Conservation (phyloP, 2,113 vertebrate species). For the Stigmatopora nigra region DNA sequence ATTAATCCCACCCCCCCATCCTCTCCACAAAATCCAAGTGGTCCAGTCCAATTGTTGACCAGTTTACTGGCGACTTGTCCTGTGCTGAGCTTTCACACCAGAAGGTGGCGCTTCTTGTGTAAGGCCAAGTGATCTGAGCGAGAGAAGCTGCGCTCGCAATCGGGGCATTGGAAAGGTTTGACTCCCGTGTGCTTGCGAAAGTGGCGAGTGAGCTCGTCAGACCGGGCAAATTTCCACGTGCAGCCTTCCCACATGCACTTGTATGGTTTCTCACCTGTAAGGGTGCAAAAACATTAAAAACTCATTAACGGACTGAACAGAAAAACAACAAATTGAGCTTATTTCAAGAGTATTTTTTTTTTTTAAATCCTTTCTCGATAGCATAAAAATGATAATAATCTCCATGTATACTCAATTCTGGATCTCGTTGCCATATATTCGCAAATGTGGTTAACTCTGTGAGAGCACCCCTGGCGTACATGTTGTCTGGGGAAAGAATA, state of each 20-base stretch:
- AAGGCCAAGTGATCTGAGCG: constrained; percentile 94
- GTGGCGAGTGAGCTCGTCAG: constrained; percentile 95
- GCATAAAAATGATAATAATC: too few species aligned
- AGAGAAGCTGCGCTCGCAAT: constrained; percentile 98
- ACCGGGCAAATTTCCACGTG: constrained; percentile 99
- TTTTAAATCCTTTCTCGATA: too few species aligned
- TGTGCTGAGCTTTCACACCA: constrained; percentile 55
- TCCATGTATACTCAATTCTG: too few species aligned
- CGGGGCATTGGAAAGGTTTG: constrained; percentile 96
- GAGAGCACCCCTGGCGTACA: too few species aligned
- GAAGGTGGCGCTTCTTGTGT: constrained; percentile 93
- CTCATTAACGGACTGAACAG: too few species aligned
- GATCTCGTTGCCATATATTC: too few species aligned
- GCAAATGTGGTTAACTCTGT: too few species aligned
- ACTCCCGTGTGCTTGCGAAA: constrained; percentile 97
- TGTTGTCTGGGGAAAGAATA: too few species aligned
- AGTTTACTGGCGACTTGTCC: constrained; percentile 17
- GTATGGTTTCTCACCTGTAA: constrained; percentile 92
- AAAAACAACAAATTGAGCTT: too few species aligned
- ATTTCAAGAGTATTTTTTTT: too few species aligned
- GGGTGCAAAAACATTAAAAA: background rate
- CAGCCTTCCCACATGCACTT: constrained; percentile 98
- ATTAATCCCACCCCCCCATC: constrained; percentile 5
- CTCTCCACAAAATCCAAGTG: constrained; percentile 32
- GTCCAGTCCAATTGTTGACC: constrained; percentile 34